Evolutionary conservation across 2,113 vertebrate species (phyloP), one percentile per base, ranked within the genome.

Genomic region (Kryptolebias marmoratus): DNA sequence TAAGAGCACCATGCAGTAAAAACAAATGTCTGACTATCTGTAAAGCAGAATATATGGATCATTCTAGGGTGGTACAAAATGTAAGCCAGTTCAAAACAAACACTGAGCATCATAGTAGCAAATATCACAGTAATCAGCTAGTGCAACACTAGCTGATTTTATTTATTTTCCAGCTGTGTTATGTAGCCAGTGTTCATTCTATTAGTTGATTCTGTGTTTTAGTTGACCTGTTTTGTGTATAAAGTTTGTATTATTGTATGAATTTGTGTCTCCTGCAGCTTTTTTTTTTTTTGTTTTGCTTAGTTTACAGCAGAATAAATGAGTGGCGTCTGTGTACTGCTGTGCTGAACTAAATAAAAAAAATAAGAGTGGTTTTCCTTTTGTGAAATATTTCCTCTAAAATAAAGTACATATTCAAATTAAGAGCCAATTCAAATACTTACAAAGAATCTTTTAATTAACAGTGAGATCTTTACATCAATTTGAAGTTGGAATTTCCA

Each of bases 281-380:
- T 64, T 31, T 62, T 68, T 62, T 68, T 22, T 22, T 0, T 22
- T 22, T 22, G 22, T 22, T 22, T 5, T 39, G 16, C 67, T 71
- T 55, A 18, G 4, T 32, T 28, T 59, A 27, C 60, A 62, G 39
- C 12, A 32, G 11, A 45, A 56, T 58, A 66, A 14, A 50, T 64
- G 4, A 48, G 49, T 22, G 6, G 49, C 28, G 6, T 15, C n/a
- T 75, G 47, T 75, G 67, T 62, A 42, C 10, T 65, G 9, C 27
- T 84, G 68, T 82, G 67, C 11, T 75, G 44, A 76, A 53, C 11
- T 52, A 48, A 87, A 83, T 86, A 84, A 86, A 83, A 22, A 4
- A 36, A 18, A 15, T 11, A 10, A 48, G 7, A 11, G 6, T 3
- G 3, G 5, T 2, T 67, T 48, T 59, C 2, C 12, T 49, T 52